A percentile compares a stretch with the other conserved stretches of the same genome.
Evolutionary conservation across 2,113 vertebrate genomes (phyloP).

Genomic region (Desmodus rotundus): DNA sequence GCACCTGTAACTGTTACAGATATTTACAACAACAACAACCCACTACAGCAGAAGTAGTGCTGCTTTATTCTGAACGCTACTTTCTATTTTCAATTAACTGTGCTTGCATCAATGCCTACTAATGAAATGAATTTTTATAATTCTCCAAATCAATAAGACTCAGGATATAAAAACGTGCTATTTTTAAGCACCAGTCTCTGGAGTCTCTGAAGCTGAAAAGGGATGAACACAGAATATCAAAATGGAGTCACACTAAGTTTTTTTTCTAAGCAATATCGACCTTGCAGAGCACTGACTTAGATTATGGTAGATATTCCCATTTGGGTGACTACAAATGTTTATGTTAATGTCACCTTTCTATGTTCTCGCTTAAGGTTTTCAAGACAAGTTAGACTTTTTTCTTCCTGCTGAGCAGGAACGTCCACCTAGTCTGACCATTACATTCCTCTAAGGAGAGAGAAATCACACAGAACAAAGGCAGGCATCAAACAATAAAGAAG

Average conservation of each 20-base stretch:
- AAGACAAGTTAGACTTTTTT: not conserved
- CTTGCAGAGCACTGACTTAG: not conserved
- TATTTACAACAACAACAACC: not conserved
- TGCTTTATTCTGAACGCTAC: not conserved
- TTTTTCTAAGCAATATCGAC: not conserved
- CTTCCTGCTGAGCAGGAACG: not conserved
- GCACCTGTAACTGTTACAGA: not conserved
- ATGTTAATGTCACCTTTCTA: not conserved
- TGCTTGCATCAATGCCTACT: not conserved
- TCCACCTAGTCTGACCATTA: not conserved
- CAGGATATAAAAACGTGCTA: not conserved
- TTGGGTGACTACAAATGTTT: not conserved
- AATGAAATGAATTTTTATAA: not conserved
- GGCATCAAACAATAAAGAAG: not conserved
- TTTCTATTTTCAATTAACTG: not conserved
- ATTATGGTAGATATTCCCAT: not conserved
- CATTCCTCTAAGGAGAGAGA: not conserved
- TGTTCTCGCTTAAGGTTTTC: not conserved
- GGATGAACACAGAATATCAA: conserved; percentile 6
- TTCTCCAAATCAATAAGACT: not conserved
- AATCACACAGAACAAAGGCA: not conserved
- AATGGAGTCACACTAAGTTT: not conserved
- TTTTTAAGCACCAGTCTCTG: not conserved
- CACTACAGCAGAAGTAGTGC: not conserved
- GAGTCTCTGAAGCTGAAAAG: not conserved